Conservation (phyloP, 2,888 invertebrate species). For the Galeruca laticollis region DNA sequence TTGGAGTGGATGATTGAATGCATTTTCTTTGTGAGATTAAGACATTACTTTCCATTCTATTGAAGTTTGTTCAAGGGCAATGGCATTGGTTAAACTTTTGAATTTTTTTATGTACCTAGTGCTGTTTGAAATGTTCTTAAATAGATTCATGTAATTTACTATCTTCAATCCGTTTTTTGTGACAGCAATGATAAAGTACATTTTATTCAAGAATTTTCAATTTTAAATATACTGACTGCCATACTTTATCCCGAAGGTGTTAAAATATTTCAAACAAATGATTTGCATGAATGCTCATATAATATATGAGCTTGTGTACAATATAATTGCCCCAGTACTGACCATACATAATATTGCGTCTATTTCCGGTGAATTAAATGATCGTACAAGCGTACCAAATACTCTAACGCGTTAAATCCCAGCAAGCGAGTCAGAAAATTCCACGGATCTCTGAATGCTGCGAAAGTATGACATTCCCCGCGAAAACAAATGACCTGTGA, state of each 20-base stretch:
- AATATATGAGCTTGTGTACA: conserved; percentile 25
- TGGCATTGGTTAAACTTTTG: too few species aligned
- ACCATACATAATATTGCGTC: conserved; percentile 47
- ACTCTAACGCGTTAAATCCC: conserved; percentile 33
- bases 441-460: conserved; percentile 39
- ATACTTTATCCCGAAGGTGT: conserved; percentile 15
- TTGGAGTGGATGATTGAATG: conserved; percentile 5
- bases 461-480: conserved; percentile 48
- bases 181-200: too few species aligned
- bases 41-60: too few species aligned
- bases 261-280: conserved; percentile 26
- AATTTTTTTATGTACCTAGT: too few species aligned
- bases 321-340: conserved; percentile 31
- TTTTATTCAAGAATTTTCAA: too few species aligned
- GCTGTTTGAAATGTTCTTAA: too few species aligned
- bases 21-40: conserved; percentile 19
- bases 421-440: conserved; percentile 39
- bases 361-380: conserved; percentile 50
- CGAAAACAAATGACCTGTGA: conserved; percentile 57
- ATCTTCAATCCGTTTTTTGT: too few species aligned
- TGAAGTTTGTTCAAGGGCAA: too few species aligned
- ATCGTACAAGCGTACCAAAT: conserved; percentile 40
- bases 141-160: too few species aligned
- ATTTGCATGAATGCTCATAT: conserved; percentile 16
- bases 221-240: too few species aligned